A percentile compares a stretch with the other conserved stretches of the same genome.
Evolutionary conservation across 1,140 invertebrate genomes (phyloP).

Genomic region (Aphidius gifuensis): DNA sequence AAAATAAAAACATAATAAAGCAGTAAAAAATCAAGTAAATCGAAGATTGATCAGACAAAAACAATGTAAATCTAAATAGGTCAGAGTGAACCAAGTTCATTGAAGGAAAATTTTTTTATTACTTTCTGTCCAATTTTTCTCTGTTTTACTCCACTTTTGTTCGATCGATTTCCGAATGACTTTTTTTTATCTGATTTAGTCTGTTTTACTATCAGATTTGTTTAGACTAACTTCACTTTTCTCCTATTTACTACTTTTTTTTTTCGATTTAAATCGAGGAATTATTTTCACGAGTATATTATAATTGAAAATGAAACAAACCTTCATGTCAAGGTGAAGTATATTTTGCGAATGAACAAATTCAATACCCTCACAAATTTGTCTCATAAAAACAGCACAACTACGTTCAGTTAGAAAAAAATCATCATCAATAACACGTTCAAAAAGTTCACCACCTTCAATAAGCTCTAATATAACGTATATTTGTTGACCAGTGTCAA

Average conservation of each 20-base stretch:
- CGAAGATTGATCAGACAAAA: no score
- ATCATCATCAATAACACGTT: conserved; percentile 96
- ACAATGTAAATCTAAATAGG: no score
- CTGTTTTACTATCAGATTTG: no score
- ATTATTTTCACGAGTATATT: neutral
- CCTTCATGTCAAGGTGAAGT: conserved; percentile 95
- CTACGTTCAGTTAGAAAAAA: conserved; percentile 94
- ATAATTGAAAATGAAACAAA: conserved; percentile 44
- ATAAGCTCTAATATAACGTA: conserved; percentile 94
- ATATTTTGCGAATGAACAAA: conserved; percentile 95
- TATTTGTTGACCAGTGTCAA: conserved; percentile 88
- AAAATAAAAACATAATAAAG: no score
- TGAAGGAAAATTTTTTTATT: no score
- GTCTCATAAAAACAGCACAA: conserved; percentile 92
- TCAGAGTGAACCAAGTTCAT: no score
- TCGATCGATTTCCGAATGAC: no score
- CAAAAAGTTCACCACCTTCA: conserved; percentile 95
- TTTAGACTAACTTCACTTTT: no score
- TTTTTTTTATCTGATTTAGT: no score
- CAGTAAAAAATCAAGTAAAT: no score
- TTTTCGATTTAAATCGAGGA: neutral
- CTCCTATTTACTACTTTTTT: conserved; percentile 1
- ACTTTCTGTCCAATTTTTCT: no score
- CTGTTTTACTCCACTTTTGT: neutral
- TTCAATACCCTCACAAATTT: conserved; percentile 95